Base-by-base conservation (phyloP, 1,140 invertebrate genomes). In the Penaeus japonicus region DNA sequence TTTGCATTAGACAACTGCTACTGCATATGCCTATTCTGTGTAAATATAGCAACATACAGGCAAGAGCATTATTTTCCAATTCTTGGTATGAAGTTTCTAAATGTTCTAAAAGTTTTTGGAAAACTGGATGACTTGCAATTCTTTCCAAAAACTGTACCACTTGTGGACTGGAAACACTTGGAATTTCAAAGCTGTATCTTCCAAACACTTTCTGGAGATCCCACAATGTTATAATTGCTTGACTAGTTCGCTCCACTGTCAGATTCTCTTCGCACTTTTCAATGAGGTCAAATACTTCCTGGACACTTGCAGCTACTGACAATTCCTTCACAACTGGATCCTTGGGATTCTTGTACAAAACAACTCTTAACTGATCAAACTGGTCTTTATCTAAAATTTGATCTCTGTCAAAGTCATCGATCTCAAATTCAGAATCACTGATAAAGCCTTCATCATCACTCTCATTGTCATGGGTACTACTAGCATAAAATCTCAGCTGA, bases 141-240 rank as follows among this genome's bases (percentile, higher is more conserved):
- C 78, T 75, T n/a, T 88, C 81, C n/a, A 88, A 62, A 22, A 88
- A 88, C 10, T 59, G 17, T 47, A 35, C 24, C n/a, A 77, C 24
- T 27, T 83, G 53, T 47, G 24, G 35, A 55, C 57, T 83, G 35
- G 59, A 47, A 20, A 83, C 55, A 35, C n/a, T 77, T 3, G 65
- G 73, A 39, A 20, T 83, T 20, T 88, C 80, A 55, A 35, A 59
- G 7, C 70, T 81, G 78, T 83, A 83, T 57, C 70, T 62, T 47
- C 80, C 87, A 84, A 83, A 88, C 54, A 88, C 32, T 39, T 88
- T 88, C 53, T 88, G 87, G 20, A 88, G 35, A 75, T 88, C 87
- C 87, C 87, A 88, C 4, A 88, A 55, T 10, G 87, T 88, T 2
- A 88, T 81, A 73, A 88, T 57, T 17, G 87, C 80, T 47, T 88